Base-by-base conservation (phyloP, 2,797 vertebrate genomes). In the Acanthurus lineatus region DNA sequence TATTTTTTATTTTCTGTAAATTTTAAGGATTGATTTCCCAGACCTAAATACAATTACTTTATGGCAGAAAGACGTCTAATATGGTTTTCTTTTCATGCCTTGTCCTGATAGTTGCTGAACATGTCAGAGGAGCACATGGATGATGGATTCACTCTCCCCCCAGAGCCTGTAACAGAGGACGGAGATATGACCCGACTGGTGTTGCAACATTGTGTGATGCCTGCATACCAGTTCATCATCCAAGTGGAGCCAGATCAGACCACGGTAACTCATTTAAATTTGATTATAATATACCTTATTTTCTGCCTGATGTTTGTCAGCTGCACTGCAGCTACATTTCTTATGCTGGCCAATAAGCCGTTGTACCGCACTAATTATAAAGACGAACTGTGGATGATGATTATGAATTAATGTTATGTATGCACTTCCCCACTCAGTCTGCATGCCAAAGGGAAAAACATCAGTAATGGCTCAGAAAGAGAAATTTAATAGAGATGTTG, bases 151-250 rank as follows among this genome's bases (percentile, higher is more conserved):
- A 45, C 59, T n/a, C 15, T 94, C 64, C 58, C 88, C 2, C 51
- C 84, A 16, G 91, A 87, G 7, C 44, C 83, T 0, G 67, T 42
- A 22, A 22, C 68, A 0, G 92, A 92, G 2, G 94, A 94, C 0
- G 53, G 77, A 9, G 92, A 94, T 20, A 76, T 93, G 77, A 89
- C 79, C 62, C 86, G 88, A 70, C 59, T 95, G 81, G 62, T 93
- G 35, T 62, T 95, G 47, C 95, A 94, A 19, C 89, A 94, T 28
- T 96, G 95, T 71, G 82, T 92, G 15, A 88, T 95, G 82, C 95
- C 95, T 6, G 65, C 93, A 10, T 96, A 95, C 81, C 94, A 94
- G 85, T 91, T 95, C 79, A 92, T 96, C 86, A 94, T 96, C 64
- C 94, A 96, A 84, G 88, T 96, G 15, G 87, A 87, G 11, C 91